Evolutionary conservation across 2,797 vertebrate species (phyloP).

Genomic region (Aratinga solstitialis): DNA sequence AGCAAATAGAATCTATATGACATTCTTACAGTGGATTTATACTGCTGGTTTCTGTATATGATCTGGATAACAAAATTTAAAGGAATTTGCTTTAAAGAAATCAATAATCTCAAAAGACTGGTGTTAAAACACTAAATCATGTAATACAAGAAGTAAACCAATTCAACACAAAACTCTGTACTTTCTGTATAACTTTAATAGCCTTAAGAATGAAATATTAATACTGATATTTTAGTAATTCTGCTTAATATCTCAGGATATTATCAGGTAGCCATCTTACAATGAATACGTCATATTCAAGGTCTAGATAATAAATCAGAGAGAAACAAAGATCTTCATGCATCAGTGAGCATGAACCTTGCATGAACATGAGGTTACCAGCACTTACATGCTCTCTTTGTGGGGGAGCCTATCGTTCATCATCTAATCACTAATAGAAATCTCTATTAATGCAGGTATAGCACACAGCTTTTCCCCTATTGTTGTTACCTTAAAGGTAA

Average conservation of each 20-base stretch:
- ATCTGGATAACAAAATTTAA: neutral
- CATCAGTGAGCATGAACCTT: neutral
- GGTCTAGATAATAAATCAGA: neutral
- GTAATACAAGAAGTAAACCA: neutral
- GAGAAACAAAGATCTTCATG: neutral
- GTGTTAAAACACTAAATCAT: neutral
- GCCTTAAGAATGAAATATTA: neutral
- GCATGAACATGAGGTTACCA: neutral
- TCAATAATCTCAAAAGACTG: neutral
- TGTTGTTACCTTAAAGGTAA: neutral
- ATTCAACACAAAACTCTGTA: neutral
- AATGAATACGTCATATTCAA: neutral
- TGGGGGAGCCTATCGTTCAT: neutral
- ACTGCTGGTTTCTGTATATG: neutral
- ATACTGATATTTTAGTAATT: neutral
- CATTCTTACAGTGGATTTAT: neutral
- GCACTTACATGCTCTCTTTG: neutral
- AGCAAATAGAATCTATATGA: neutral
- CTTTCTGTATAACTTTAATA: neutral
- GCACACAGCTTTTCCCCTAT: neutral
- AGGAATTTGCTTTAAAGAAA: neutral
- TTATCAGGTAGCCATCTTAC: neutral
- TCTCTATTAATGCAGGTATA: neutral
- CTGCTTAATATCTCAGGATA: neutral
- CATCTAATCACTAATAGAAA: neutral